Base-by-base conservation (phyloP, 2,888 invertebrate species). In the Antheraea assamensis region DNA sequence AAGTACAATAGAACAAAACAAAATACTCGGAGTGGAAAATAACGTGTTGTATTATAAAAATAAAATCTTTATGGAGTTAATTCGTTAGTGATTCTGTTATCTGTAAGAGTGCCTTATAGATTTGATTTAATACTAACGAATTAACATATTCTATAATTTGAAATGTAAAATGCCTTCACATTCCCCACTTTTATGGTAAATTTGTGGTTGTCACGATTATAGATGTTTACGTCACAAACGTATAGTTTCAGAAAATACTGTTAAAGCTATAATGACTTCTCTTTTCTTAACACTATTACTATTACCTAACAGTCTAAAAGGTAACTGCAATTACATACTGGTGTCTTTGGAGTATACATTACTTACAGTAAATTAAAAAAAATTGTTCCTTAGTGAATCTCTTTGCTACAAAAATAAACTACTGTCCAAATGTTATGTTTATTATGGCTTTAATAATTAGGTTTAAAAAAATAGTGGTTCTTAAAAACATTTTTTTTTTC, bases 11-110 rank as follows among this genome's bases (percentile, higher is more conserved):
- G 73, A 75, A 74, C 75, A 81, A 78, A 76, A 77, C 75, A 76
- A 73, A 78, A 72, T 78, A 76, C 78, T 78, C 80, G 79, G 80
- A 81, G 81, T 82, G 81, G 78, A 79, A 82, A 81, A 74, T 79
- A 79, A 80, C 78, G 82, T 80, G 55, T 74, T 27, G 19, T 61
- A n/a, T n/a, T n/a, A 30, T 58, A 35, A n/a, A 35, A 68, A 35
- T 21, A 13, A 31, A 35, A 35, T 68, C 35, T 68, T 68, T n/a
- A 68, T 68, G 35, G 19, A 68, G 13, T 68, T n/a, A n/a, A n/a
- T n/a, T 21, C 35, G 7, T 31, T 31, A 35, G 21, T 68, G n/a
- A 68, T 68, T 68, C 35, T n/a, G 68, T 68, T 64, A 30, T 17
- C 30, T 35, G 17, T 68, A 68, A 35, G 68, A 35, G 35, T 64